Conservation (phyloP, 2,113 vertebrate species). For the Hyaena hyaena region DNA sequence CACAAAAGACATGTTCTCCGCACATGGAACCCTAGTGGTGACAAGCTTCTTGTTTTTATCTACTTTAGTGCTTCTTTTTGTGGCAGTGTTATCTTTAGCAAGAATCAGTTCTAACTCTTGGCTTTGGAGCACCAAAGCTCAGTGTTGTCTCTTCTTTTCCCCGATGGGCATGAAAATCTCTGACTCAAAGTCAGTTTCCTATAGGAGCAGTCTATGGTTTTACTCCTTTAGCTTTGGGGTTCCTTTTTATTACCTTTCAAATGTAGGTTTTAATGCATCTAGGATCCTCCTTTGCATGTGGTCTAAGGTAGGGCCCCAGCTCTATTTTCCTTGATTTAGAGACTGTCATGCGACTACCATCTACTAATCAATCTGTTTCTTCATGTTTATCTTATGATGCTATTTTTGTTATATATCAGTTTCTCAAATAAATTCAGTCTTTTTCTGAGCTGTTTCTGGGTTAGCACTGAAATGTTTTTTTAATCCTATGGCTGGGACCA, state of each 20-base stretch:
- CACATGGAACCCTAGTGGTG: background rate
- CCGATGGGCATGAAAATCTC: background rate
- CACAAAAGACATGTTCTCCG: background rate
- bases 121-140: background rate
- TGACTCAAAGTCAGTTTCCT: background rate
- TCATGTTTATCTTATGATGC: background rate
- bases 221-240: background rate
- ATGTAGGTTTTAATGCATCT: background rate
- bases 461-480: background rate
- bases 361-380: background rate
- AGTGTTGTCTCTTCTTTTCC: background rate
- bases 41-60: background rate
- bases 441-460: background rate
- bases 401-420: constrained; percentile 18
- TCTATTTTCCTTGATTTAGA: background rate
- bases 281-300: background rate
- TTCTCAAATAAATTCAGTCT: background rate
- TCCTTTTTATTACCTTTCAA: background rate
- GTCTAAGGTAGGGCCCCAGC: background rate
- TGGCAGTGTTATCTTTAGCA: background rate
- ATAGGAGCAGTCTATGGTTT: background rate
- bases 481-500: background rate
- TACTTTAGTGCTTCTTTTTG: background rate
- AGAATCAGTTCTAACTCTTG: background rate
- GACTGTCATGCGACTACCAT: background rate